Conservation (phyloP, 2,113 vertebrate species). For the Oncorhynchus kisutch region DNA sequence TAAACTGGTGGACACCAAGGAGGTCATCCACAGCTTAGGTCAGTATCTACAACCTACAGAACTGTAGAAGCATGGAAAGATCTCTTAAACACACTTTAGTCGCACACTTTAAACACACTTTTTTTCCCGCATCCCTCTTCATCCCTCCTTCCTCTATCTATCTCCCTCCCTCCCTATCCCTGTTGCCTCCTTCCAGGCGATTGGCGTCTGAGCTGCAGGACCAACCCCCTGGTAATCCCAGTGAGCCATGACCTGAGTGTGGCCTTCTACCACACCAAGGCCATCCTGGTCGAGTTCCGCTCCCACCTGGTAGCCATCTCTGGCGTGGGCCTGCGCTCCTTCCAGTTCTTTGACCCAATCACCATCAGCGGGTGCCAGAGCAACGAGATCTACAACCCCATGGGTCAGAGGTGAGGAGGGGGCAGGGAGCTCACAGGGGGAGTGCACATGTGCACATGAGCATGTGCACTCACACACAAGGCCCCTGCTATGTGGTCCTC, state of each 20-base stretch:
- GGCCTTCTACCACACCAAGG: slow-evolving; percentile 95
- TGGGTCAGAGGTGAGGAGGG: slow-evolving; percentile 89
- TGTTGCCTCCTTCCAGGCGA: slow-evolving; percentile 78
- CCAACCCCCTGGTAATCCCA: slow-evolving; percentile 96
- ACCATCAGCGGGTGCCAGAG: slow-evolving; percentile 97
- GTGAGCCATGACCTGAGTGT: slow-evolving; percentile 96
- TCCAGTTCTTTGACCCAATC: slow-evolving; percentile 98
- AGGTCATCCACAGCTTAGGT: slow-evolving; percentile 89
- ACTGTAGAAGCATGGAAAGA: too few relatives aligned
- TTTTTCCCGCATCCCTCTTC: not conserved
- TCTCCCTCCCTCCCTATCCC: slow-evolving; percentile 3
- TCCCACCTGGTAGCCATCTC: slow-evolving; percentile 93
- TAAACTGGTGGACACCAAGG: slow-evolving; percentile 90
- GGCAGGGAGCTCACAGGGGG: not conserved
- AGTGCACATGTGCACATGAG: not conserved
- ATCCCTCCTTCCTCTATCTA: not conserved
- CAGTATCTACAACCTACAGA: slow-evolving; percentile 39
- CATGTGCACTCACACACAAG: too few relatives aligned
- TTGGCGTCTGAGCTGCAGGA: slow-evolving; percentile 94
- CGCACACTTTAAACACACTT: too few relatives aligned
- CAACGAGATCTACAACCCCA: slow-evolving; percentile 96
- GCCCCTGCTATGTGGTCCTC: too few relatives aligned
- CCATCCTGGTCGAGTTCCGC: slow-evolving; percentile 89
- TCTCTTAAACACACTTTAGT: too few relatives aligned
- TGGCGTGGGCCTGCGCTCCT: slow-evolving; percentile 94